A percentile compares a stretch with the other conserved stretches of the same genome.
Evolutionary conservation across 2,797 vertebrate genomes (phyloP).

Genomic region (Poeciliopsis infans): DNA sequence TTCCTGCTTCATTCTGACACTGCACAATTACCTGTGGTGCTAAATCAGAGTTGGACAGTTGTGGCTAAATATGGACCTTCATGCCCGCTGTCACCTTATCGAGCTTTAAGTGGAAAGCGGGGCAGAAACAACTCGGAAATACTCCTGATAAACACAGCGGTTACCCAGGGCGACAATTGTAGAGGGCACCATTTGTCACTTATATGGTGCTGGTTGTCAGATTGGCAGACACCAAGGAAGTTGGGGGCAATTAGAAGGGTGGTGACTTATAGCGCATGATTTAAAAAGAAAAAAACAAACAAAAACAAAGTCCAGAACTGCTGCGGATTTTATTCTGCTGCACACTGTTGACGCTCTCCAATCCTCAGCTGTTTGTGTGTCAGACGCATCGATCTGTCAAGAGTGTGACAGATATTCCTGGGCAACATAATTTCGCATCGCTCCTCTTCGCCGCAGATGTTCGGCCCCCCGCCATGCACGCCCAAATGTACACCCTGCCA

Average conservation of each 20-base stretch:
- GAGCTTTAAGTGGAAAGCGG: slow-evolving; percentile 53
- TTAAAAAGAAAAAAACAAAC: not conserved
- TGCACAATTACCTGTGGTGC: slow-evolving; percentile 65
- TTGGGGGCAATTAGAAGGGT: slow-evolving; percentile 70
- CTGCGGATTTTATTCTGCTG: slow-evolving; percentile 8
- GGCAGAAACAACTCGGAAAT: slow-evolving; percentile 37
- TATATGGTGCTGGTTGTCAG: slow-evolving; percentile 72
- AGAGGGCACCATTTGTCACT: slow-evolving; percentile 69
- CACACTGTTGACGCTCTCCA: slow-evolving; percentile 9
- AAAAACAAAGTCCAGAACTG: slow-evolving; percentile 7
- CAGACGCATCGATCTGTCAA: slow-evolving; percentile 50
- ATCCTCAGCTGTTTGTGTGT: slow-evolving; percentile 32
- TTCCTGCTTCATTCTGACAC: slow-evolving; percentile 48
- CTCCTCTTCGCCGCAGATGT: slow-evolving; percentile 66
- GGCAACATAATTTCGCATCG: slow-evolving; percentile 65
- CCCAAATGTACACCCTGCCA: slow-evolving; percentile 9
- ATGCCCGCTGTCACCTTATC: slow-evolving; percentile 62
- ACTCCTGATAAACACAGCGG: slow-evolving; percentile 59
- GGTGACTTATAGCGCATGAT: slow-evolving; percentile 63
- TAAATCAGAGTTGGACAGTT: slow-evolving; percentile 67
- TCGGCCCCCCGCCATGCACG: slow-evolving; percentile 32
- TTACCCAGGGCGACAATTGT: slow-evolving; percentile 57
- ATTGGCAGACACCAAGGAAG: slow-evolving; percentile 71
- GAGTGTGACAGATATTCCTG: slow-evolving; percentile 64
- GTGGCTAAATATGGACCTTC: slow-evolving; percentile 66